Evolutionary conservation across 2,113 vertebrate species (phyloP).

Genomic region (Oreotragus oreotragus): DNA sequence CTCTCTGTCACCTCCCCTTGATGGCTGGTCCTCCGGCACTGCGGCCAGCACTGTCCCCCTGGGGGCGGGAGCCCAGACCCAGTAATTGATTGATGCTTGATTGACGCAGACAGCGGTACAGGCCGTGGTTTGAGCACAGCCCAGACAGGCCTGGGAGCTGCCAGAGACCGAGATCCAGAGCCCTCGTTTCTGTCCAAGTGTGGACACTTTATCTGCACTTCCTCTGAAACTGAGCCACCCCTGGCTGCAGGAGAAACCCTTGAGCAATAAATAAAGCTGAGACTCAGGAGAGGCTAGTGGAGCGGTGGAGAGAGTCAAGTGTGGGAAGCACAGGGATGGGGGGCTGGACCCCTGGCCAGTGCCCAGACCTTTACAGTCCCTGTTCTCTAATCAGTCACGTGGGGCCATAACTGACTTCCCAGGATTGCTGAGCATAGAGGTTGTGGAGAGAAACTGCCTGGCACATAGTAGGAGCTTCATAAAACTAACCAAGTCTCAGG

Average conservation of each 20-base stretch:
- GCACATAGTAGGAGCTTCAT: background rate
- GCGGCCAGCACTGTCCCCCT: background rate
- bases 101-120: background rate
- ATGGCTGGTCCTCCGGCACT: background rate
- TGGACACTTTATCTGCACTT: background rate
- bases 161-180: background rate
- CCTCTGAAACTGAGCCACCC: background rate
- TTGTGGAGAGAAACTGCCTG: background rate
- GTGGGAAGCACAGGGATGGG: fast-evolving
- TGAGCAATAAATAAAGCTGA: background rate
- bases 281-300: background rate
- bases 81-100: slow-evolving; percentile 53
- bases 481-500: background rate
- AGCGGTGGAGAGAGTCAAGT: fast-evolving
- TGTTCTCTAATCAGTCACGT: background rate
- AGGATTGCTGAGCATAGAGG: background rate
- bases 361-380: background rate
- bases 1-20: background rate
- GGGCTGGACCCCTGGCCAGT: no score
- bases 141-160: slow-evolving; percentile 24
- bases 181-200: background rate
- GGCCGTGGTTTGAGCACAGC: background rate
- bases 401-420: background rate
- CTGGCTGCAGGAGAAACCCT: background rate
- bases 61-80: background rate